Conservation (phyloP, 2,797 vertebrate genomes). For the Myotis planiceps region DNA sequence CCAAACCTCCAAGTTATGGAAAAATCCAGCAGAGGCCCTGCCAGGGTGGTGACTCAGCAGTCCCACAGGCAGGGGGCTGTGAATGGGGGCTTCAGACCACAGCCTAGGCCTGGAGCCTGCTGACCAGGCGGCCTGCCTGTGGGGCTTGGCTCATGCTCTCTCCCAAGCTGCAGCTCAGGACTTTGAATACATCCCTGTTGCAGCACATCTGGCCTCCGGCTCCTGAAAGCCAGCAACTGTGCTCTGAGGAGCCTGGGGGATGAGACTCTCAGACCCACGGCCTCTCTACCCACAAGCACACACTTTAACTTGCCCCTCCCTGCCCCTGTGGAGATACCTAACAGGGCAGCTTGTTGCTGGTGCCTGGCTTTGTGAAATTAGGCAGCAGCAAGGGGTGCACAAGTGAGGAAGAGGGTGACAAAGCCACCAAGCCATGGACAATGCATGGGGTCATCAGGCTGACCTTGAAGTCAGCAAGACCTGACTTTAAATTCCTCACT, state of each 20-base stretch:
- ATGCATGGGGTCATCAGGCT: neutral
- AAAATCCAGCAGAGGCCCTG: conserved; percentile 48
- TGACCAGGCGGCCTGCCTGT: neutral
- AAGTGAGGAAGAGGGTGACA: neutral
- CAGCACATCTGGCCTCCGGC: neutral
- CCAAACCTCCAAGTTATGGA: conserved; percentile 70
- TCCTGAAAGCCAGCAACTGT: neutral
- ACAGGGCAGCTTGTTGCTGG: neutral
- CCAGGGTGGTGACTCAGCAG: conserved; percentile 56
- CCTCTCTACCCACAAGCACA: neutral
- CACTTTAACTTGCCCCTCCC: neutral
- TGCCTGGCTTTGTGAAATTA: neutral
- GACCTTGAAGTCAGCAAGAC: neutral
- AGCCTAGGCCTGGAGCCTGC: neutral
- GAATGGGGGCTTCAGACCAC: neutral
- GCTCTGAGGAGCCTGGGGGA: neutral
- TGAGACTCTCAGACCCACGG: neutral
- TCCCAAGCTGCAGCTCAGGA: neutral
- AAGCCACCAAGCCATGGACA: neutral
- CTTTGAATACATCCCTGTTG: neutral
- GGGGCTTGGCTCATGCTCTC: neutral
- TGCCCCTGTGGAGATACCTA: neutral
- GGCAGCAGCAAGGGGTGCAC: neutral
- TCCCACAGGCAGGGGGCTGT: neutral
- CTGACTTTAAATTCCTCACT: neutral